Conservation (phyloP, 2,888 invertebrate genomes). For the Drosophila nigricruria region DNA sequence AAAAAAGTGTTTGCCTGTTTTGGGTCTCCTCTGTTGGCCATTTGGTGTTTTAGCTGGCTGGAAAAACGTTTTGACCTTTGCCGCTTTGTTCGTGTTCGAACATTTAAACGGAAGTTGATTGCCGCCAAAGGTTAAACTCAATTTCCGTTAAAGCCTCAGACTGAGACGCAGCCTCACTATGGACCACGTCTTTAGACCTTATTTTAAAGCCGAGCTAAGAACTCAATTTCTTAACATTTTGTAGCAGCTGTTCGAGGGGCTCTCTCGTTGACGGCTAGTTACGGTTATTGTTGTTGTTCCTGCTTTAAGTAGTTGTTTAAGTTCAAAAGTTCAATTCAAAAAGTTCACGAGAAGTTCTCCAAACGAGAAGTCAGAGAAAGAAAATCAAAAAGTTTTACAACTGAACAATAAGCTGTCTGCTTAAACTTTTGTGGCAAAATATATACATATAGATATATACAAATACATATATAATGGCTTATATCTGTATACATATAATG, state of each 20-base stretch:
- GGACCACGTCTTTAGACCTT: constrained; percentile 19
- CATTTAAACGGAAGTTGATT: constrained; percentile 82
- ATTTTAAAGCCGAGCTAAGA: constrained; percentile 54
- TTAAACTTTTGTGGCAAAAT: background rate
- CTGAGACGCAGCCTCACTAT: constrained; percentile 24
- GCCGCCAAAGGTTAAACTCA: constrained; percentile 80
- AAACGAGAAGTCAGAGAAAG: no score
- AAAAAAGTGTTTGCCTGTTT: constrained; percentile 55
- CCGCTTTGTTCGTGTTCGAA: constrained; percentile 75
- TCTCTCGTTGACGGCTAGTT: constrained; percentile 51
- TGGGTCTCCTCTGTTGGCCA: constrained; percentile 29
- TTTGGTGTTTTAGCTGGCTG: constrained; percentile 40
- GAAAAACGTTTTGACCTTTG: constrained; percentile 79
- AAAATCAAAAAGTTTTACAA: background rate
- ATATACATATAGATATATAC: background rate
- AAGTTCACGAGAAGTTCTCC: constrained; percentile 40
- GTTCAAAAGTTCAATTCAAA: constrained; percentile 62
- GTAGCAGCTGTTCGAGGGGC: constrained; percentile 55
- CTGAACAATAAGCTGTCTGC: background rate
- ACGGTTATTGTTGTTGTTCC: constrained; percentile 24
- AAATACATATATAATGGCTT: background rate
- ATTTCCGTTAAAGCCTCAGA: constrained; percentile 69
- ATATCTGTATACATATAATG: background rate
- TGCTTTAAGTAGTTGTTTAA: constrained; percentile 53
- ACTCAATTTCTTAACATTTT: constrained; percentile 61